Conservation (phyloP, 1,140 invertebrate species). For the Lepidurus apus region DNA sequence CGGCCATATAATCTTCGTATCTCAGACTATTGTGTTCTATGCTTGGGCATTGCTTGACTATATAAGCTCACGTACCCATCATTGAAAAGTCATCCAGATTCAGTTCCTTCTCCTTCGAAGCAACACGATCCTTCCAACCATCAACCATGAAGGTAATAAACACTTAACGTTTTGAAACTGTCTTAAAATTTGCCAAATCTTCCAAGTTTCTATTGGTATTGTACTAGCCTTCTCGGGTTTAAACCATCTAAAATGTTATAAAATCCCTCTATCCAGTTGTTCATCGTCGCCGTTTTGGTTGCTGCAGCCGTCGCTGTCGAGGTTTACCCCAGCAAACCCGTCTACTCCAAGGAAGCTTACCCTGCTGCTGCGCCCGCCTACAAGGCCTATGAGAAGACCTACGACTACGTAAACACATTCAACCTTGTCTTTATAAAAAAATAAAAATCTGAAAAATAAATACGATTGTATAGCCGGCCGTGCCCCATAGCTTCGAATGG, state of each 20-base stretch:
- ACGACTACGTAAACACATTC: background rate
- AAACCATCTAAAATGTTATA: background rate
- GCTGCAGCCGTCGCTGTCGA: slow-evolving; percentile 28
- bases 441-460: background rate
- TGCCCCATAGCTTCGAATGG: slow-evolving; percentile 31
- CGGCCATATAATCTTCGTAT: background rate
- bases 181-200: too few relatives aligned
- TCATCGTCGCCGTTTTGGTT: slow-evolving; percentile 29
- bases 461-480: slow-evolving; percentile 25
- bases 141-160: slow-evolving; percentile 10
- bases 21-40: background rate
- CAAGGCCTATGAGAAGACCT: slow-evolving; percentile 9
- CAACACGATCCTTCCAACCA: background rate
- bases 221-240: background rate
- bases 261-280: background rate
- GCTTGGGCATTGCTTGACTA: background rate
- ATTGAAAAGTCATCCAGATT: background rate
- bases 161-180: background rate
- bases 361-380: background rate
- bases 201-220: too few relatives aligned
- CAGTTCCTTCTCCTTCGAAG: background rate
- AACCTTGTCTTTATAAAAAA: background rate
- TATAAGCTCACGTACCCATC: background rate
- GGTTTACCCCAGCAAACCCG: slow-evolving; percentile 1
- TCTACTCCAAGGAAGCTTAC: background rate